Evolutionary conservation across 2,113 vertebrate genomes (phyloP), one percentile per base, ranked within the genome.

Genomic region (Mobula birostris): DNA sequence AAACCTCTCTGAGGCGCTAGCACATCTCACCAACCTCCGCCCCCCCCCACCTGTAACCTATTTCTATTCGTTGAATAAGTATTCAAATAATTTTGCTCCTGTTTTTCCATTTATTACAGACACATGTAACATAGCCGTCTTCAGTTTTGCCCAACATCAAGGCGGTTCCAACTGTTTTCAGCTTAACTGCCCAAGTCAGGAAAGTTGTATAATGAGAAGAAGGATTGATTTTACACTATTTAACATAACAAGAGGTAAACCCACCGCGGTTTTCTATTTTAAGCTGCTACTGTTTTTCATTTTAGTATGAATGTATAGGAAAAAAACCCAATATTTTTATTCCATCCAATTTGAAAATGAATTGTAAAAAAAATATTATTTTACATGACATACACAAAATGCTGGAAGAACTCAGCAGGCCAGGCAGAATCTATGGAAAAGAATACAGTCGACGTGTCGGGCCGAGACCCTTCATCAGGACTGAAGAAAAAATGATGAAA

Each of bases 91-190:
- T 15, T 70, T 70, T 11, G 68, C 2, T 48, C 48, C 48, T 48
- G 48, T 48, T 24, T 93, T 74, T 74, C 40, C 11, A 74, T 76
- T 93, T 74, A 11, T 96, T 95, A 0, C 88, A 99, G 98, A 97
- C 94, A 98, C 98, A 95, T 99, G 99, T 95, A 99, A 98, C 94
- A 78, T 98, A 96, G 99, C 99, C 29, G 96, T 99, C 95, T 99
- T 98, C 96, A 98, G 98, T 95, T 97, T 97, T 0, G 97, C 98
- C 58, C 95, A 96, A 21, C 94, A 96, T 83, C 96, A 97, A 27
- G 96, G 97, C 94, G 97, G 95, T 0, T 96, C 95, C 88, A 99
- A 99, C 95, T 99, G 98, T 95, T 97, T 98, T 95, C 98, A 99
- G 29, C 1, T 99, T 29, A 97, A 98, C 95, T 99, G 99, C 94